Conservation (phyloP, 2,797 vertebrate species). For the Sebastes cheni region DNA sequence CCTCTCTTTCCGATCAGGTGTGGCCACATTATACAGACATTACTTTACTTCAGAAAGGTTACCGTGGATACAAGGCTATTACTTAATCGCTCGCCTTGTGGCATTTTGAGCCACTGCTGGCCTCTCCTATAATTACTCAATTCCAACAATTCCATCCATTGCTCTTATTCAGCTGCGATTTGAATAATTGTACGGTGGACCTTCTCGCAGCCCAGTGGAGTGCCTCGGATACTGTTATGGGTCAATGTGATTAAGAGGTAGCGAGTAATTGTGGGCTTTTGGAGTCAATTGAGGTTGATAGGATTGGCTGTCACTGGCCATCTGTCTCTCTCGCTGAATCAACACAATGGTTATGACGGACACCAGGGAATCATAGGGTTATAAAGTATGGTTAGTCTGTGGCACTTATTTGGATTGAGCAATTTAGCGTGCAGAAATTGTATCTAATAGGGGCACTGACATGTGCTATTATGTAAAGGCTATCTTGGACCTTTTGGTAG, state of each 20-base stretch:
- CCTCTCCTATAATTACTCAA: constrained; percentile 76
- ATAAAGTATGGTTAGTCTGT: background rate
- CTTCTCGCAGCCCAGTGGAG: constrained; percentile 49
- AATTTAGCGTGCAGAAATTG: background rate
- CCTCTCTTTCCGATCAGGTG: constrained; percentile 48
- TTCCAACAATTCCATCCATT: constrained; percentile 69
- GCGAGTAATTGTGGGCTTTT: constrained; percentile 63
- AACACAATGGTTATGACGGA: constrained; percentile 35
- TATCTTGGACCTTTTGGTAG: background rate
- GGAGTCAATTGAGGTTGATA: constrained; percentile 68
- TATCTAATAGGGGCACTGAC: constrained; percentile 2
- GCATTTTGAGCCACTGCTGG: constrained; percentile 67
- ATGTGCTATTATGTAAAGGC: background rate
- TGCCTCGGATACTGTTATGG: constrained; percentile 54
- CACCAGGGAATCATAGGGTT: constrained; percentile 27
- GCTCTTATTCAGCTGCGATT: constrained; percentile 70
- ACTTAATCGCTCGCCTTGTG: constrained; percentile 77
- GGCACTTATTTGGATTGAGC: constrained; percentile 25
- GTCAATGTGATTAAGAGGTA: constrained; percentile 66
- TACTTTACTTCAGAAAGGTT: constrained; percentile 73
- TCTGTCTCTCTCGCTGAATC: constrained; percentile 49
- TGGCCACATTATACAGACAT: constrained; percentile 63
- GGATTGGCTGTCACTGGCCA: constrained; percentile 30
- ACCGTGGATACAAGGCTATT: constrained; percentile 70
- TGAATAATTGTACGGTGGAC: constrained; percentile 77